phyloP scores from a whole-genome alignment of 2,888 invertebrate genomes.

The Agonopterix alstromeriana region DNA sequence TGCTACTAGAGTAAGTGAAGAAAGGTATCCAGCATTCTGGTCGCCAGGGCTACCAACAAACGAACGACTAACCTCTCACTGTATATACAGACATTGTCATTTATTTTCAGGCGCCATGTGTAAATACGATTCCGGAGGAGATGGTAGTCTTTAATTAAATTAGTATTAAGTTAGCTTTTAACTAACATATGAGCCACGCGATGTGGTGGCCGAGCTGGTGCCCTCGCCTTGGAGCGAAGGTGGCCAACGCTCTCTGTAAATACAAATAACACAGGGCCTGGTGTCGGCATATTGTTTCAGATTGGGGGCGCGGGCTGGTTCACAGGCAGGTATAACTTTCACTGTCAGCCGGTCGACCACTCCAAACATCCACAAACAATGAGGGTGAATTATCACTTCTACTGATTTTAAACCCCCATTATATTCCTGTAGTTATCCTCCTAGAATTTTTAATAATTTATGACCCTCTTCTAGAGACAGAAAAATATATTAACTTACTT shows the following conservation, averaged over 20 bases:
- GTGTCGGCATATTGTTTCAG: constrained; percentile 82
- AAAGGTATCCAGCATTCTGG: constrained; percentile 19
- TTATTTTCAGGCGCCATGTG: constrained; percentile 36
- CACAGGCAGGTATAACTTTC: constrained; percentile 95
- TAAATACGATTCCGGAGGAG: constrained; percentile 25
- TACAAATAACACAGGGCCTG: constrained; percentile 49
- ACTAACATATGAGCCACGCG: background rate
- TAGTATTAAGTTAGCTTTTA: no score
- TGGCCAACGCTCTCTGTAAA: constrained; percentile 3
- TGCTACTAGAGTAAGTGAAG: constrained; percentile 88
- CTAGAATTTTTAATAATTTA: no score
- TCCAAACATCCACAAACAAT: constrained; percentile 92
- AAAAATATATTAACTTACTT: background rate
- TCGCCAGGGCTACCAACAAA: constrained; percentile 25
- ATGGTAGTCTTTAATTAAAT: no score
- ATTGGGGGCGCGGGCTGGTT: constrained; percentile 95
- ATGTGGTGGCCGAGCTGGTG: no score
- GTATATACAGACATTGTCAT: constrained; percentile 53
- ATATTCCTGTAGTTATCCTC: background rate
- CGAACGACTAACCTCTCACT: constrained; percentile 48
- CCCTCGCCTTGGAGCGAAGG: background rate
- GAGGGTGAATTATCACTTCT: constrained; percentile 84
- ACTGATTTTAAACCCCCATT: constrained; percentile 23
- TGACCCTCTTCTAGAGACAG: no score
- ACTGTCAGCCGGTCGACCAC: constrained; percentile 98